Percentiles rank a stretch among this genome's conserved stretches.
Evolutionary conservation across 1,140 invertebrate species (phyloP).

Genomic region (Philotrypesis tridentata): DNA sequence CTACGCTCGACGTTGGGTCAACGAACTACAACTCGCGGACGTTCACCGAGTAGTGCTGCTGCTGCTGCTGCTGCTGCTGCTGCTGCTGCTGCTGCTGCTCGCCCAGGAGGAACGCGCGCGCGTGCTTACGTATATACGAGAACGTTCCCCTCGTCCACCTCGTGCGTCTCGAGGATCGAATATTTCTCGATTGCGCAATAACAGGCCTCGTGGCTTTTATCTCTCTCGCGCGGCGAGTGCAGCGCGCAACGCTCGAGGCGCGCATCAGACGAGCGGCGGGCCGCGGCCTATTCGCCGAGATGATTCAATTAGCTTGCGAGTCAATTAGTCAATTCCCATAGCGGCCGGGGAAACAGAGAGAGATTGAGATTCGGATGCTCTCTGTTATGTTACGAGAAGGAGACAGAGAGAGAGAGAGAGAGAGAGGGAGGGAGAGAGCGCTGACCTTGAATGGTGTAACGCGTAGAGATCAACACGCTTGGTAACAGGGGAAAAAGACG

Average conservation of each 20-base stretch:
- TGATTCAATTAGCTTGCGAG: not conserved
- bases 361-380: constrained; percentile 1
- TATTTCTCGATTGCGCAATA: too few species aligned
- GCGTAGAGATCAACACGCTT: not conserved
- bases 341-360: too few species aligned
- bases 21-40: constrained; percentile 68
- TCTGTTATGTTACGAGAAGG: constrained; percentile 20
- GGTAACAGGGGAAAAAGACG: constrained; percentile 3
- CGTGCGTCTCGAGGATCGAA: too few species aligned
- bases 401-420: constrained; percentile 25
- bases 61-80: too few species aligned
- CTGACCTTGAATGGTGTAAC: constrained; percentile 49
- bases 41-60: constrained; percentile 68
- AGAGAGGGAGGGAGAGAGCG: constrained; percentile 25
- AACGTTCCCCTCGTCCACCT: not conserved
- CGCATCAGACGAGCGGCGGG: too few species aligned
- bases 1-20: constrained; percentile 58
- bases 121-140: not conserved
- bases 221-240: too few species aligned
- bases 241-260: too few species aligned
- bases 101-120: constrained; percentile 41
- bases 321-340: not conserved
- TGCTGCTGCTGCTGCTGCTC: too few species aligned
- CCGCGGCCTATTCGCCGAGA: too few species aligned
- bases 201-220: too few species aligned